Evolutionary conservation across 2,888 invertebrate genomes (phyloP), one percentile per base, ranked within the genome.

Genomic region (Hofmannophila pseudospretella): DNA sequence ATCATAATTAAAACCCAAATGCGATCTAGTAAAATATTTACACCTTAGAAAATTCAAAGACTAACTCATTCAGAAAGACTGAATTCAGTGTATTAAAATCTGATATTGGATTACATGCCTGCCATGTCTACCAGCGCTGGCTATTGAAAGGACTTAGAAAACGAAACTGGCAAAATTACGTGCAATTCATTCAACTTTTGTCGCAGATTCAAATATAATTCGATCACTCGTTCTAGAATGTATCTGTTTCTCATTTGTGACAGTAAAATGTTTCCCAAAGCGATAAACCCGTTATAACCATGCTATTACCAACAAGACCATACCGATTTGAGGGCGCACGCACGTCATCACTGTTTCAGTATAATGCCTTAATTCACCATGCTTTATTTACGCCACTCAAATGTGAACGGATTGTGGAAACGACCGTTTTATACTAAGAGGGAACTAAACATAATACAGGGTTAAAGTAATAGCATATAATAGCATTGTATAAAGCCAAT

Each of bases 401-500:
- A 51, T 45, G 44, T 29, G 46, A 44, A 47, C 38, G 49, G 49
- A 54, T 51, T 51, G 51, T 49, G 48, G 42, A 35, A 49, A 53
- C 44, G 49, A 42, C 34, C 32, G 31, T 44, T 51, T 56, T 55
- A 55, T 58, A 44, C 47, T 39, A 45, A 56, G 40, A 39, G 33
- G 36, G 37, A 47, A 42, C 29, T 29, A 25, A 32, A 34, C 29
- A 32, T 42, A 36, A n/a, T 43, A 29, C 39, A 38, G 42, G 34
- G 27, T 37, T 44, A 34, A 11, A 22, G 23, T 5, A 27, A 25
- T 28, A 34, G 33, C 27, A 27, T 27, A 9, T n/a, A n/a, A n/a
- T n/a, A n/a, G n/a, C n/a, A 16, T 16, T 16, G 16, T 16, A 16
- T 16, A 16, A 16, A 16, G n/a, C n/a, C n/a, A n/a, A n/a, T n/a